Evolutionary conservation across 2,113 vertebrate species (phyloP).

Genomic region (Emydura subglobosa): DNA sequence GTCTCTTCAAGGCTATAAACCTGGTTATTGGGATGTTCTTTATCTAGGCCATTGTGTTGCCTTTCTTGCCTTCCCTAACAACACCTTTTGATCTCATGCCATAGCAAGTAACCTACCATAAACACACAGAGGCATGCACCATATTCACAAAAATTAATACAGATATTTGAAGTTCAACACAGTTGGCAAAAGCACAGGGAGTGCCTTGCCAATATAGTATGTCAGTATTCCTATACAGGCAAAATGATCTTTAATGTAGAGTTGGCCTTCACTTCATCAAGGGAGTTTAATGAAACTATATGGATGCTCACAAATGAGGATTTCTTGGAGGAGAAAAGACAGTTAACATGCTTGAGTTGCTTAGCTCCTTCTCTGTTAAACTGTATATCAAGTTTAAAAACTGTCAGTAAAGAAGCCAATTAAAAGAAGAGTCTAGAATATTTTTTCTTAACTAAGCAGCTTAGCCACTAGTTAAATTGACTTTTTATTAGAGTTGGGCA

Average conservation of each 20-base stretch:
- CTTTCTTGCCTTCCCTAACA: neutral
- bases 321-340: neutral
- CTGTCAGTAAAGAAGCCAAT: neutral
- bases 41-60: neutral
- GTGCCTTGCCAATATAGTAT: neutral
- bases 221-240: neutral
- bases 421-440: neutral
- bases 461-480: neutral
- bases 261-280: rapidly evolving
- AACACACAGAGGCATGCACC: neutral
- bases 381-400: neutral
- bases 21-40: neutral
- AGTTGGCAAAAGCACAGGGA: neutral
- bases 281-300: neutral
- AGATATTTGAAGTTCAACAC: neutral
- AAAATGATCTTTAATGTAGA: neutral
- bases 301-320: neutral
- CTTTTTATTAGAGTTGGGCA: constrained; percentile 17
- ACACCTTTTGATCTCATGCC: neutral
- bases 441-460: neutral
- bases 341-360: neutral
- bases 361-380: neutral
- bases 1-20: neutral
- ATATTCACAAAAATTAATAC: neutral
- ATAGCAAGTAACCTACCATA: neutral